A percentile compares a stretch with the other conserved stretches of the same genome.
phyloP scores from a whole-genome alignment of 2,113 vertebrate species.

The Oreocharis arfaki region DNA sequence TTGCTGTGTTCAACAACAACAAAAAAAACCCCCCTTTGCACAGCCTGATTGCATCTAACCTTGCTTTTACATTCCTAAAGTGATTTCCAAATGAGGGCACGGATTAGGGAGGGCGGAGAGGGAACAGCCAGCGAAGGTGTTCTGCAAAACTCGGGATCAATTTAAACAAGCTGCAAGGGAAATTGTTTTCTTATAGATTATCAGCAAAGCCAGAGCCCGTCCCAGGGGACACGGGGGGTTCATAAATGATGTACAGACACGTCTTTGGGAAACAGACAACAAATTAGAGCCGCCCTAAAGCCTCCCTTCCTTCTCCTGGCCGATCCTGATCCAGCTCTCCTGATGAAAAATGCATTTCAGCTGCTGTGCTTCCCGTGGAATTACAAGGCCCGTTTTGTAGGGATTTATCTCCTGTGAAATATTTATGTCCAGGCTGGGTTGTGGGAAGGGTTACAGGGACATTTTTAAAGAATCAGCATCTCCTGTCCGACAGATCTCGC shows the following conservation, averaged over 20 bases:
- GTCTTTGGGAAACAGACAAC: neutral
- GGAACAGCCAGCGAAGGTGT: neutral
- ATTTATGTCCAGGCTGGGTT: neutral
- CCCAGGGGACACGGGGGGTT: neutral
- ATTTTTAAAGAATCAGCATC: neutral
- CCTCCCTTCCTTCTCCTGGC: neutral
- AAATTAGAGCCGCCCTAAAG: neutral
- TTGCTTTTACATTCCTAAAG: neutral
- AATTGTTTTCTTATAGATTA: neutral
- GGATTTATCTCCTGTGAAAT: neutral
- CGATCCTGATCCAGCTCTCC: neutral
- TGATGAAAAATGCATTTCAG: neutral
- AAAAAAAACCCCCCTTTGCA: neutral
- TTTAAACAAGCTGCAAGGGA: neutral
- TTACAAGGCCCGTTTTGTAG: neutral
- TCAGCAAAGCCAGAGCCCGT: neutral
- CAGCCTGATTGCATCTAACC: neutral
- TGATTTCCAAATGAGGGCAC: neutral
- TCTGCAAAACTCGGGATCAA: neutral
- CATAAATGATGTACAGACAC: neutral
- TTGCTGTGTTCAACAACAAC: neutral
- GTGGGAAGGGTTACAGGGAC: neutral
- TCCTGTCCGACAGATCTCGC: neutral
- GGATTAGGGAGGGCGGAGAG: neutral
- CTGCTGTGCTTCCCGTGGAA: neutral